These are phyloP conservation scores for Cavia porcellus DNA, from an alignment of 2,113 vertebrate species.

Conservation along the genomic window DNA sequence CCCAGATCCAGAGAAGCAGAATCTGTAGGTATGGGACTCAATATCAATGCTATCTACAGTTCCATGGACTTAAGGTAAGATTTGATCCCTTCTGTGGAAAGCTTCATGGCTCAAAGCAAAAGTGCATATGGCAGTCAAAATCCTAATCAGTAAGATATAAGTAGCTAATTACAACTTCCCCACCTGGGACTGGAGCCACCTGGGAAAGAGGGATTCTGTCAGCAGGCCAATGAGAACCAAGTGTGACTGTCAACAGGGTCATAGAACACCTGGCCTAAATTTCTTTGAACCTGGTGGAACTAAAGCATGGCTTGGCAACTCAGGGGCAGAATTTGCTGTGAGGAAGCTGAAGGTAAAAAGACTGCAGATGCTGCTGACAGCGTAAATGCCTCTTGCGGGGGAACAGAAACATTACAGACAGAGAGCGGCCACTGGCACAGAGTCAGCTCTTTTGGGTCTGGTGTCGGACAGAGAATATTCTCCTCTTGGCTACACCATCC, in stretches of 20 bases:
- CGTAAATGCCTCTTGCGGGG: not conserved
- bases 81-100: not conserved
- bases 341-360: not conserved
- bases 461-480: not conserved
- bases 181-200: not conserved
- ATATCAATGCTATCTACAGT: not conserved
- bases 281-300: not conserved
- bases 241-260: not conserved
- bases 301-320: not conserved
- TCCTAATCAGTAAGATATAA: not conserved
- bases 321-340: not conserved
- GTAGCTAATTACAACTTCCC: not conserved
- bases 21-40: not conserved
- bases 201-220: not conserved
- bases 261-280: not conserved
- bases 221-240: not conserved
- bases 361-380: slow-evolving; percentile 20
- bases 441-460: not conserved
- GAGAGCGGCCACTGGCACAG: not conserved
- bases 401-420: not conserved
- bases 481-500: rapidly evolving
- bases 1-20: not conserved
- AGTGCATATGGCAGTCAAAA: not conserved
- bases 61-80: not conserved
- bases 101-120: not conserved